phyloP scores from a whole-genome alignment of 2,797 vertebrate species.

The Pelobates cultripes region DNA sequence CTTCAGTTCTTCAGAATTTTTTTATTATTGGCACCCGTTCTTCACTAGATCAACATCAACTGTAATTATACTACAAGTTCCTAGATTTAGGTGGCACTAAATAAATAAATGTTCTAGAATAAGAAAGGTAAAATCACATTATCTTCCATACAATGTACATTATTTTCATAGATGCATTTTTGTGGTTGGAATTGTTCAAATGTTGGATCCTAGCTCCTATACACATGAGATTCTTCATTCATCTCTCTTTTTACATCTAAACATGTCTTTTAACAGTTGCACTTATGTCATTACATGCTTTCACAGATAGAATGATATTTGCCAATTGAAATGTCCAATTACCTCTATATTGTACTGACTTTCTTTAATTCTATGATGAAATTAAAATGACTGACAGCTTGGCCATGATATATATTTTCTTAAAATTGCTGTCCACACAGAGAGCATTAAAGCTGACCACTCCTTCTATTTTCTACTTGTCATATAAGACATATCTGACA shows the following conservation, averaged over 20 bases:
- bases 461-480: constrained; percentile 71
- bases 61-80: neutral
- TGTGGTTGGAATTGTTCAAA: constrained; percentile 62
- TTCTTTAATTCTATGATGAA: constrained; percentile 60
- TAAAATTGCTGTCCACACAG: constrained; percentile 75
- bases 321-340: constrained; percentile 66
- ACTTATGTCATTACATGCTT: constrained; percentile 65
- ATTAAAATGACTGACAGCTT: constrained; percentile 67
- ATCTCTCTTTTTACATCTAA: constrained; percentile 53
- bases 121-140: neutral
- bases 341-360: constrained; percentile 64
- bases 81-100: neutral
- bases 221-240: constrained; percentile 61
- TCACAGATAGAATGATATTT: constrained; percentile 69
- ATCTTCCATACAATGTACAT: constrained; percentile 9
- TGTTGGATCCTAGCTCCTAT: constrained; percentile 64
- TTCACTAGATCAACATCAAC: neutral
- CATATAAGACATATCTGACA: constrained; percentile 74
- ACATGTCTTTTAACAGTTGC: constrained; percentile 69
- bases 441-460: constrained; percentile 65
- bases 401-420: constrained; percentile 70
- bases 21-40: neutral
- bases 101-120: neutral
- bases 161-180: constrained; percentile 36
- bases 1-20: neutral